Evolutionary conservation across 2,113 vertebrate species (phyloP).

Genomic region (Neotragus pygmaeus): DNA sequence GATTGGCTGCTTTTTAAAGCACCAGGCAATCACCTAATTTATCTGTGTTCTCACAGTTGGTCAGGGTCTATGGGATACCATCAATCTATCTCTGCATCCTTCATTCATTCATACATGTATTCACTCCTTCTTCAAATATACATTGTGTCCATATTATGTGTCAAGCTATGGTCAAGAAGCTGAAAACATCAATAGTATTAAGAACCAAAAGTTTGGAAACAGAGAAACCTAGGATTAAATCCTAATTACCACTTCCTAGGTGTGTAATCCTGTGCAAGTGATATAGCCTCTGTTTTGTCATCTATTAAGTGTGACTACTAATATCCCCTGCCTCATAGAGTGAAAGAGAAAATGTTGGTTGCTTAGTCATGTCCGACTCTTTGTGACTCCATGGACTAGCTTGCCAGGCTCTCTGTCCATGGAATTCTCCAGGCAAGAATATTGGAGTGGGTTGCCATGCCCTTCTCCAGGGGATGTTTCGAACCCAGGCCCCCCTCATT

Average conservation of each 20-base stretch:
- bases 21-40: not conserved
- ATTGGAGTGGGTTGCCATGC: not conserved
- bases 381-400: not conserved
- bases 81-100: not conserved
- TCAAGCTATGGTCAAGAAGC: not conserved
- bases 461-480: not conserved
- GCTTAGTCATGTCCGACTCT: not conserved
- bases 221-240: not conserved
- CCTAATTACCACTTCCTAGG: not conserved
- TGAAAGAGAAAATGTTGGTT: not conserved
- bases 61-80: not conserved
- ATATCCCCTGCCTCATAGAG: not conserved
- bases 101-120: not conserved
- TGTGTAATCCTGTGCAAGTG: not conserved
- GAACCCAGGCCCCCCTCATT: not conserved
- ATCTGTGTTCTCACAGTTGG: not conserved
- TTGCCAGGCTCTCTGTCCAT: not conserved
- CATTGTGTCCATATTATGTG: not conserved
- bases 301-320: not conserved
- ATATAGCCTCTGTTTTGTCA: not conserved
- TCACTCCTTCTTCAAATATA: not conserved
- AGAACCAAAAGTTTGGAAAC: not conserved
- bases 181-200: not conserved
- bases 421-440: not conserved
- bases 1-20: too few species aligned